Evolutionary conservation across 2,797 vertebrate genomes (phyloP), one percentile per base, ranked within the genome.

Genomic region (Lerista edwardsae): DNA sequence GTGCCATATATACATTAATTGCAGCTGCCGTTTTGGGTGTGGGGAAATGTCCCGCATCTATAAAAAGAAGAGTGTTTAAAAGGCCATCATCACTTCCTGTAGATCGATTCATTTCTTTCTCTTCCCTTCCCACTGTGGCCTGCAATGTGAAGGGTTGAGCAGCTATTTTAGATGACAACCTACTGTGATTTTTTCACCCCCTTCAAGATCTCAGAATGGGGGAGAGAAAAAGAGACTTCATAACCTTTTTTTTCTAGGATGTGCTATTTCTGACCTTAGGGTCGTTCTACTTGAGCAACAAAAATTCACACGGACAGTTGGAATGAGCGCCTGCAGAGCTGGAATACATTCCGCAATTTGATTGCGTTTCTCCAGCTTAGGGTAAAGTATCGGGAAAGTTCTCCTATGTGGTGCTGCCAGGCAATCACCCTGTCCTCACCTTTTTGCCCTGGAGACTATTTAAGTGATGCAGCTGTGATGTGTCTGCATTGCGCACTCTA

Each of bases 221-320:
- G 36, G 55, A 55, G 34, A 36, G 17, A 21, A 23, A 55, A 4
- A 4, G n/a, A 57, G 72, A 10, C 47, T 10, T 73, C 57, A 55
- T 82, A 73, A 82, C 34, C 41, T 64, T 51, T 36, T 36, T 77
- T 39, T 31, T 27, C 57, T 25, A 25, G 39, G 34, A 39, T 10
- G 14, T 79, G 59, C 59, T 64, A 27, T 64, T 79, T 79, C 75
- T 71, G 57, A 51, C 69, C 41, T 72, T 36, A 39, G 17, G 75
- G 31, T 65, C 68, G 34, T 31, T 77, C 57, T 79, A 62, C 31
- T 73, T 29, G 69, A 62, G 47, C 41, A 62, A 79, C 59, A 55
- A 84, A 79, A 73, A 79, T 84, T 47, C 41, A 51, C 55, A 78
- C 29, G 39, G 57, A 78, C 51, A 59, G 64, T 68, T 61, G 68